phyloP scores from a whole-genome alignment of 2,113 vertebrate species.

The Ochotona curzoniae region DNA sequence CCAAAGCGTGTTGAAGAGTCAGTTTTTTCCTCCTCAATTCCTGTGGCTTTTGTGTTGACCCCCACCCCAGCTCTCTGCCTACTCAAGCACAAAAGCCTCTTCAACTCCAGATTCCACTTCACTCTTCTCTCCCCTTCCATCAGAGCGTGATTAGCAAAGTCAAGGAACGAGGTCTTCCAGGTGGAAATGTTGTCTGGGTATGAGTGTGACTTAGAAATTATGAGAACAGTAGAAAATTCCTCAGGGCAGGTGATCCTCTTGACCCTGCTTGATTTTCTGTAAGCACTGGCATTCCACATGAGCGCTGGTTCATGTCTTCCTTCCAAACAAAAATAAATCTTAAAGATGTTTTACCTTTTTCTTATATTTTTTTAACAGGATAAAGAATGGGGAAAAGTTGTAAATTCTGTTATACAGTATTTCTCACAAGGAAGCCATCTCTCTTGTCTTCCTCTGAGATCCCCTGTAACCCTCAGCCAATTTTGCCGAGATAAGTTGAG shows the following conservation, averaged over 20 bases:
- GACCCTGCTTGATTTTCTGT: no score
- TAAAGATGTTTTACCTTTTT: no score
- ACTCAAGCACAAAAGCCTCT: not conserved
- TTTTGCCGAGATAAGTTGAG: not conserved
- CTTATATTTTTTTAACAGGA: no score
- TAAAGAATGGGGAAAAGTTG: not conserved
- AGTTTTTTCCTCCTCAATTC: not conserved
- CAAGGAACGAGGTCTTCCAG: not conserved
- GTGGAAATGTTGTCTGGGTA: not conserved
- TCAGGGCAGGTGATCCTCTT: no score
- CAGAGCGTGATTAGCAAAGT: not conserved
- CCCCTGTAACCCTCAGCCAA: not conserved
- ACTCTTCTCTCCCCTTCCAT: not conserved
- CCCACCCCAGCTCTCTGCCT: not conserved
- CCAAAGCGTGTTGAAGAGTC: not conserved
- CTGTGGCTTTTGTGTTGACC: not conserved
- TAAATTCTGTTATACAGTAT: not conserved
- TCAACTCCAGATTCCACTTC: not conserved
- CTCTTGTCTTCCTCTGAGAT: not conserved
- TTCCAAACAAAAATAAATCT: no score
- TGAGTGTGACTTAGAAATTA: not conserved
- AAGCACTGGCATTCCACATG: no score
- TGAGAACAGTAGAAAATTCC: not conserved
- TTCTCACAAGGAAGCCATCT: not conserved
- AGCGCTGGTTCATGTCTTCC: no score